Evolutionary conservation across 2,113 vertebrate genomes (phyloP).

Genomic region (Pelodiscus sinensis): DNA sequence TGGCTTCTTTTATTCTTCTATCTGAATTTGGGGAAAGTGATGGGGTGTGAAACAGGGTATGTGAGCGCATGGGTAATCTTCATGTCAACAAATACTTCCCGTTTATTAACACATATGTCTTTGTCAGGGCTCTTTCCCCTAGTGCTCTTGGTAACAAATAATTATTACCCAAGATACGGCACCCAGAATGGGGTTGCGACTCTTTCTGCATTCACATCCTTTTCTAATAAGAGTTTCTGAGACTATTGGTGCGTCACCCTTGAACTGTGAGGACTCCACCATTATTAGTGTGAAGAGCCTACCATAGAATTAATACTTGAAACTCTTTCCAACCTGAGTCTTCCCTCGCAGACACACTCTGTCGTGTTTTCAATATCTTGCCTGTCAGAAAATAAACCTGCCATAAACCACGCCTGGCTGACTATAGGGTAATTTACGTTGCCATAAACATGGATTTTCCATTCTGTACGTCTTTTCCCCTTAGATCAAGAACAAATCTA

Average conservation of each 20-base stretch:
- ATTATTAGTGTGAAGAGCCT: background rate
- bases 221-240: background rate
- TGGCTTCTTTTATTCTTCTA: background rate
- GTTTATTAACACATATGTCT: background rate
- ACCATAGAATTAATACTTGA: background rate
- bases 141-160: background rate
- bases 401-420: background rate
- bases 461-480: background rate
- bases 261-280: background rate
- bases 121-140: background rate
- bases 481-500: constrained; percentile 32
- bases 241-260: no score
- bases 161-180: background rate
- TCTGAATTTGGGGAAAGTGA: background rate
- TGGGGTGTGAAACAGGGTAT: background rate
- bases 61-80: background rate
- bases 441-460: constrained; percentile 16
- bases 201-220: background rate
- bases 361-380: background rate
- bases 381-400: background rate
- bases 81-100: background rate
- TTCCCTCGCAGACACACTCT: background rate
- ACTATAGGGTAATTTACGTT: constrained; percentile 11
- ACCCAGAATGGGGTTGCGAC: background rate
- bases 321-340: background rate